These are phyloP conservation scores for Tupaia tana DNA, from an alignment of 2,113 vertebrate genomes.

Conservation along the genomic window DNA sequence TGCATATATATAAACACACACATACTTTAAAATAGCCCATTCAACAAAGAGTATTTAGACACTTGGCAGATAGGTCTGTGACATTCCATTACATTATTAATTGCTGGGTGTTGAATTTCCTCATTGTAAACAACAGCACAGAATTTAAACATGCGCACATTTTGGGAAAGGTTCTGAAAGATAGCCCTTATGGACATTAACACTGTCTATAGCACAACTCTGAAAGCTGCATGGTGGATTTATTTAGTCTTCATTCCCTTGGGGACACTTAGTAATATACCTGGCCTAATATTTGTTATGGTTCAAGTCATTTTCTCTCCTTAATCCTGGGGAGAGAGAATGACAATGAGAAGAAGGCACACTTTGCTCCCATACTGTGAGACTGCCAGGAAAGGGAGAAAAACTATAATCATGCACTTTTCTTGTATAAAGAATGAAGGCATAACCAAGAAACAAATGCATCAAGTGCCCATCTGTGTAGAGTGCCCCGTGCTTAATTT, in stretches of 20 bases:
- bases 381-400: background rate
- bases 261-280: slow-evolving; percentile 46
- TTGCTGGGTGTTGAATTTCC: background rate
- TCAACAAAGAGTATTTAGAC: slow-evolving; percentile 28
- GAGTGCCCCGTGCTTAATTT: slow-evolving; percentile 46
- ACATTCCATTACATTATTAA: background rate
- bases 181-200: background rate
- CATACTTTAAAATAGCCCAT: background rate
- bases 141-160: background rate
- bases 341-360: background rate
- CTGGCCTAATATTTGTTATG: slow-evolving; percentile 69
- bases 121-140: background rate
- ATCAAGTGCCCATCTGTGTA: slow-evolving; percentile 51
- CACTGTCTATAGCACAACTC: background rate
- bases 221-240: background rate
- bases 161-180: slow-evolving; percentile 27
- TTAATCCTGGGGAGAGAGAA: slow-evolving; percentile 53
- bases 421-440: slow-evolving; percentile 7
- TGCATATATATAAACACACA: too few relatives aligned
- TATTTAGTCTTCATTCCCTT: slow-evolving; percentile 50
- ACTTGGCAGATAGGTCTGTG: background rate
- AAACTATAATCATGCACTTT: slow-evolving; percentile 52
- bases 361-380: background rate
- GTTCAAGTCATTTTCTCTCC: slow-evolving; percentile 35
- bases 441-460: slow-evolving; percentile 50